phyloP scores from a whole-genome alignment of 2,797 vertebrate genomes.

The Pristis pectinata region DNA sequence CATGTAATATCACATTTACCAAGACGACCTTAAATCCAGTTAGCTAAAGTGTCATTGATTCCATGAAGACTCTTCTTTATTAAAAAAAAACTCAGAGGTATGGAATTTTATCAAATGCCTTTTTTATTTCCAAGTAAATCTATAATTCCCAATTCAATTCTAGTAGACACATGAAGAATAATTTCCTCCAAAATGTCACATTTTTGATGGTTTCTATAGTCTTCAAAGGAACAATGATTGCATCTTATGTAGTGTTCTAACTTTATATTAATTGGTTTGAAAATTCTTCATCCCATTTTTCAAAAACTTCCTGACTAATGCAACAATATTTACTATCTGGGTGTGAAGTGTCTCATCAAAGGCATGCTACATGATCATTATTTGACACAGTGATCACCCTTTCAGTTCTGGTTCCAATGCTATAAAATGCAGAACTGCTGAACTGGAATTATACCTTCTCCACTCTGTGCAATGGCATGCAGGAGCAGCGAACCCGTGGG shows the following conservation, averaged over 20 bases:
- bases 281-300: not conserved
- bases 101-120: not conserved
- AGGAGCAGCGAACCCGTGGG: no score
- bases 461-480: no score
- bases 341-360: no score
- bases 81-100: not conserved
- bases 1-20: not conserved
- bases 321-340: no score
- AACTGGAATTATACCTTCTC: no score
- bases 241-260: not conserved
- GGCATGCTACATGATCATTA: no score
- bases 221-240: not conserved
- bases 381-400: no score
- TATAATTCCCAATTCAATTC: not conserved
- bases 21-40: not conserved
- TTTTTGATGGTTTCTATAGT: not conserved
- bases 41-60: not conserved
- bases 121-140: not conserved
- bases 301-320: not conserved
- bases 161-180: not conserved
- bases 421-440: no score
- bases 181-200: not conserved
- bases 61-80: not conserved
- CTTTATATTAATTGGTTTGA: not conserved
- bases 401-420: no score